Evolutionary conservation across 2,113 vertebrate genomes (phyloP), one percentile per base, ranked within the genome.

Genomic region (Scopus umbretta): DNA sequence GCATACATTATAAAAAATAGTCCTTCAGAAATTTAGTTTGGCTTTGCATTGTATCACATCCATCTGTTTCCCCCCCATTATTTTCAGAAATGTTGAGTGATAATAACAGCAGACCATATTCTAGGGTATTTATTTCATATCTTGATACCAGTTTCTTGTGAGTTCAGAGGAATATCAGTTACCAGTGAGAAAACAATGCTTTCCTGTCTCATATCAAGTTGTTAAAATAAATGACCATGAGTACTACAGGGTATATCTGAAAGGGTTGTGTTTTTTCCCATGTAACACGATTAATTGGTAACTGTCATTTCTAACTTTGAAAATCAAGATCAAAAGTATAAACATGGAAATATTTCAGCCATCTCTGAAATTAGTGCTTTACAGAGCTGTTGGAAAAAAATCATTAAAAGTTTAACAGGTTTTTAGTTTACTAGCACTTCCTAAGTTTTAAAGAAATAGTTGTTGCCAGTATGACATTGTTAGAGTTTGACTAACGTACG

Each of bases 51-150:
- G 15, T 80, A 21, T 78, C 59, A 26, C 16, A 62, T 38, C 16
- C 47, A 0, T 42, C 6, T 59, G 26, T 66, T 29, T 9, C 5
- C 5, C 4, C 10, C 7, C 4, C 8, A 2, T 53, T 56, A 21
- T 43, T 84, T 86, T 58, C 19, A 74, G n/a, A 73, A 70, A 52
- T 20, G 4, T 71, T 58, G 29, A 45, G 22, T 34, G 18, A 12
- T 52, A 62, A 10, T 34, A 56, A 42, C 7, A 11, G 25, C 32
- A 72, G 40, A 58, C 11, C 5, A 5, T 40, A 16, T 83, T 65
- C 8, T 66, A 25, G 58, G 32, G 30, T 76, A 55, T 62, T 70
- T 50, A 20, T 73, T 78, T 55, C 21, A 11, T 80, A 23, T 26
- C 15, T 86, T 74, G 65, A n/a, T 62, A 22, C 4, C 15, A 55